These are phyloP conservation scores for Acanthaster planci DNA, from an alignment of 35 echinoderm and acorn worm genomes.

Conservation along the genomic window DNA sequence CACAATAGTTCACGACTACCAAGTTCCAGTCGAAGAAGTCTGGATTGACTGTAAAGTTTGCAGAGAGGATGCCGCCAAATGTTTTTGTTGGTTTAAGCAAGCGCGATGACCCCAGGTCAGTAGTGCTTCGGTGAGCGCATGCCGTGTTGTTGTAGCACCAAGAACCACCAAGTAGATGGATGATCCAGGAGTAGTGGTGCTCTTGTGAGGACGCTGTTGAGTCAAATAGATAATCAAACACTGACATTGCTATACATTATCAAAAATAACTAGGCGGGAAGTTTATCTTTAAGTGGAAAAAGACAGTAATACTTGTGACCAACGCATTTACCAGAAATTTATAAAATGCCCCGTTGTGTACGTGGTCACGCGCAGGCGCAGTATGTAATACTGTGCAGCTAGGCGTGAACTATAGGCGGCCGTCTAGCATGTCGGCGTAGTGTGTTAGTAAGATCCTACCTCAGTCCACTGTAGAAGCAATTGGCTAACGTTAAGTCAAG, in stretches of 20 bases:
- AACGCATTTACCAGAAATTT: no score
- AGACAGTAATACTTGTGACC: background rate
- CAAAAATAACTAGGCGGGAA: no score
- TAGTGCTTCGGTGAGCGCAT: constrained; percentile 53
- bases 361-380: no score
- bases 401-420: no score
- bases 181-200: constrained; percentile 43
- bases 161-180: constrained; percentile 49
- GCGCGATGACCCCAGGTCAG: constrained; percentile 43
- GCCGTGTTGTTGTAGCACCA: constrained; percentile 68
- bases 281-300: background rate
- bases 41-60: constrained; percentile 53
- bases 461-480: no score
- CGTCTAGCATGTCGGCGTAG: no score
- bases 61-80: constrained; percentile 47
- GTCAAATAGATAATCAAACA: no score
- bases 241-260: no score
- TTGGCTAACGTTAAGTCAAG: no score
- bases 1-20: constrained; percentile 55
- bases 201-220: background rate
- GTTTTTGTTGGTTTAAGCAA: background rate
- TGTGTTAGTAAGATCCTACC: no score
- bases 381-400: no score
- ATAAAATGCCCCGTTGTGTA: no score
- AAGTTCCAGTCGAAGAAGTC: constrained; percentile 81